Evolutionary conservation across 2,113 vertebrate species (phyloP).

Genomic region (Lepus timidus): DNA sequence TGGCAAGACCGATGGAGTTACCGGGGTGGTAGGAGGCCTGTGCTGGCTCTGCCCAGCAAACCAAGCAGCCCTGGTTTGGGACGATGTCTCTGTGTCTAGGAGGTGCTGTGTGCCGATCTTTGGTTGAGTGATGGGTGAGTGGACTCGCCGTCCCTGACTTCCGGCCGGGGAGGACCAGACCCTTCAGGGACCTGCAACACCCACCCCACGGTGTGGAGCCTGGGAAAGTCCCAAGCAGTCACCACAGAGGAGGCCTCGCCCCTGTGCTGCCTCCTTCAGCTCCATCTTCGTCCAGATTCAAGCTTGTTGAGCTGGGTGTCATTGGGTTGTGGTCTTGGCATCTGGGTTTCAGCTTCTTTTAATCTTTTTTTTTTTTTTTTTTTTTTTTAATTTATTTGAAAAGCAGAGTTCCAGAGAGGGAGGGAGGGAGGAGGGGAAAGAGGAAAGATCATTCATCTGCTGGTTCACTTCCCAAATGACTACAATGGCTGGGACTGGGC

Average conservation of each 20-base stretch:
- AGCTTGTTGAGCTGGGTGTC: neutral
- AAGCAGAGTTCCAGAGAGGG: no score
- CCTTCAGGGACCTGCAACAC: neutral
- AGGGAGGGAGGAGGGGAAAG: no score
- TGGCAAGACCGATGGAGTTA: neutral
- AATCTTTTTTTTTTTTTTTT: no score
- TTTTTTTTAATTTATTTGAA: no score
- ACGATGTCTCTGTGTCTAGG: accelerated
- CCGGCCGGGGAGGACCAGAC: neutral
- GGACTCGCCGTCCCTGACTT: neutral
- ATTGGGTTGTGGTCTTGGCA: neutral
- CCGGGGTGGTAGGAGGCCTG: accelerated
- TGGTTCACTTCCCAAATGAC: no score
- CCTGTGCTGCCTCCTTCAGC: neutral
- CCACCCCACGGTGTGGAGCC: neutral
- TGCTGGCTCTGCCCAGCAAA: neutral
- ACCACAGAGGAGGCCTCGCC: neutral
- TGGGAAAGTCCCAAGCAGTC: neutral
- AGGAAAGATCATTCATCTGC: no score
- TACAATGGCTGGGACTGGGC: no score
- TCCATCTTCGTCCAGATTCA: neutral
- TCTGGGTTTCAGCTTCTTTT: neutral
- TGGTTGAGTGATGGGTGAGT: neutral
- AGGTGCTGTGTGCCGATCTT: neutral
- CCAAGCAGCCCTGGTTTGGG: no score